phyloP scores from a whole-genome alignment of 2,888 invertebrate species.

The Xestia sexstrigata region DNA sequence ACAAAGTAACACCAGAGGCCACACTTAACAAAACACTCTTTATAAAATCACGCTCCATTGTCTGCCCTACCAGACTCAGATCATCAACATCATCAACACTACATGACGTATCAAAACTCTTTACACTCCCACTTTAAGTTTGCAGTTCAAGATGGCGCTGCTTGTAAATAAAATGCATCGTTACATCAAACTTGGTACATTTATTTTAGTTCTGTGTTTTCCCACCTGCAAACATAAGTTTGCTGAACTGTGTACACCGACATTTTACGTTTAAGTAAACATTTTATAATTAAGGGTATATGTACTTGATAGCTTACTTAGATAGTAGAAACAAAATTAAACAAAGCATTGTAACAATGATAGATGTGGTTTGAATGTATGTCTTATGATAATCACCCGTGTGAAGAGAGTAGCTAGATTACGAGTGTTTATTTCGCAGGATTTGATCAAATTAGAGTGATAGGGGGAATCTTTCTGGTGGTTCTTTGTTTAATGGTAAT shows the following conservation, averaged over 20 bases:
- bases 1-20: conserved; percentile 65
- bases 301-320: conserved; percentile 61
- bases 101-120: conserved; percentile 53
- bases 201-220: background rate
- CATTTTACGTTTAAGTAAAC: conserved; percentile 60
- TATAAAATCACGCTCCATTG: conserved; percentile 73
- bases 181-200: background rate
- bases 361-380: conserved; percentile 49
- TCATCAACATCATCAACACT: conserved; percentile 60
- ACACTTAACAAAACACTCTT: conserved; percentile 69
- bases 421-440: conserved; percentile 14
- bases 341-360: conserved; percentile 55
- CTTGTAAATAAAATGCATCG: background rate
- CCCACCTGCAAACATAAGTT: background rate
- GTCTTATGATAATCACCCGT: conserved; percentile 38
- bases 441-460: background rate
- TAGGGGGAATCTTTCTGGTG: conserved; percentile 7
- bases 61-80: conserved; percentile 45
- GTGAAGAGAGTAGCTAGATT: conserved; percentile 26
- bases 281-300: conserved; percentile 53
- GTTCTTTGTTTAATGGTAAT: conserved; percentile 4
- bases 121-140: background rate
- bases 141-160: background rate
- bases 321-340: conserved; percentile 63
- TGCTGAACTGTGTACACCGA: conserved; percentile 28